Evolutionary conservation across 2,888 invertebrate species (phyloP), one percentile per base, ranked within the genome.

Genomic region (Catocala nupta): DNA sequence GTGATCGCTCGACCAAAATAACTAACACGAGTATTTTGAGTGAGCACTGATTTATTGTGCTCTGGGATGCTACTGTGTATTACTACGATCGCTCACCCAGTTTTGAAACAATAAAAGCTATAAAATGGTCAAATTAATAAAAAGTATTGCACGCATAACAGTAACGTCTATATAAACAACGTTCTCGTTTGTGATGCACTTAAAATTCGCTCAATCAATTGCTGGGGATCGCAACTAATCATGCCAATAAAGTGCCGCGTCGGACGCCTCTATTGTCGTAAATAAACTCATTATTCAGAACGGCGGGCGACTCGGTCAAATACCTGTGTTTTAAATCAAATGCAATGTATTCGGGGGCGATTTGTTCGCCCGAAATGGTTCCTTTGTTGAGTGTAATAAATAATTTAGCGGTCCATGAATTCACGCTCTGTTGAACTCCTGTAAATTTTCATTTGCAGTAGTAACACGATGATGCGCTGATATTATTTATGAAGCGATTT

Each of bases 271-370:
- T 84, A 83, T 80, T 78, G 80, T 84, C 85, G 79, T 88, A 88
- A 89, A 88, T 89, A 89, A 82, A 78, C 74, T 87, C 84, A 87
- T 92, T 89, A 88, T 82, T 81, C 79, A 74, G 72, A 70, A 65
- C 81, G 77, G 84, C 81, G 71, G 76, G 80, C 78, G 81, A 83
- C 77, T 84, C 90, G 91, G 91, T 90, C 91, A 91, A 91, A 89
- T 90, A 91, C 91, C 91, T 92, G 89, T 78, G 81, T 84, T 89
- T 87, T 84, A 89, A 91, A 90, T 90, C 87, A 90, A 85, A 86
- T 82, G 71, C 82, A 83, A 85, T 85, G 82, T 81, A 78, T 82
- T 85, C 77, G 79, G 80, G 77, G 76, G 81, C 83, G 74, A 89
- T 91, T 90, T 87, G 84, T 85, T 85, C 80, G 80, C 76, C 80